Evolutionary conservation across 1,140 invertebrate species (phyloP).

Genomic region (Globodera rostochiensis): DNA sequence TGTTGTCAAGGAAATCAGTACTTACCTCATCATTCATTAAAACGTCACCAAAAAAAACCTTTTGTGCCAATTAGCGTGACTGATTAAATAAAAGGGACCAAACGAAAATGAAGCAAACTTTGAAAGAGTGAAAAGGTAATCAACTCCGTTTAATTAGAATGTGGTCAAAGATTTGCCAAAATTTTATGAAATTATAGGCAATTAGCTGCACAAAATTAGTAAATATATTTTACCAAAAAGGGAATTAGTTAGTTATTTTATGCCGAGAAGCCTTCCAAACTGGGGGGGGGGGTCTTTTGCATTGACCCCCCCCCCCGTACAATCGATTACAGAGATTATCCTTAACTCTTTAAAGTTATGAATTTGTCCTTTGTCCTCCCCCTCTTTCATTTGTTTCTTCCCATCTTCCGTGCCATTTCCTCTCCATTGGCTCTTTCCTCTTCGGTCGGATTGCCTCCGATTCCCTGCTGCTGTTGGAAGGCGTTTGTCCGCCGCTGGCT

Average conservation of each 20-base stretch:
- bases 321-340: not conserved
- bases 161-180: too few relatives aligned
- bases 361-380: not conserved
- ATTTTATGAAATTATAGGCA: too few relatives aligned
- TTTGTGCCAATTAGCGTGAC: not conserved
- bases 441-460: not conserved
- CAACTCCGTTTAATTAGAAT: too few relatives aligned
- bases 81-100: too few relatives aligned
- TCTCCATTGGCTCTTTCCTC: not conserved
- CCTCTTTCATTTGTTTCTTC: not conserved
- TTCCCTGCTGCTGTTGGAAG: not conserved
- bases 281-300: too few relatives aligned
- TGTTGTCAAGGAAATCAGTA: not conserved
- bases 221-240: too few relatives aligned
- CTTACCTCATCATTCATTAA: not conserved
- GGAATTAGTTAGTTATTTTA: too few relatives aligned
- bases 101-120: too few relatives aligned
- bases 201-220: too few relatives aligned
- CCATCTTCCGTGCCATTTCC: not conserved
- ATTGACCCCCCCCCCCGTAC: too few relatives aligned
- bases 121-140: too few relatives aligned
- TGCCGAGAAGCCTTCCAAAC: too few relatives aligned
- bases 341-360: not conserved
- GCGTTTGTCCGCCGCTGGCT: not conserved
- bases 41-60: not conserved